A percentile compares a stretch with the other conserved stretches of the same genome.
Evolutionary conservation across 2,113 vertebrate species (phyloP).

Genomic region (Mormyrus iriodes): DNA sequence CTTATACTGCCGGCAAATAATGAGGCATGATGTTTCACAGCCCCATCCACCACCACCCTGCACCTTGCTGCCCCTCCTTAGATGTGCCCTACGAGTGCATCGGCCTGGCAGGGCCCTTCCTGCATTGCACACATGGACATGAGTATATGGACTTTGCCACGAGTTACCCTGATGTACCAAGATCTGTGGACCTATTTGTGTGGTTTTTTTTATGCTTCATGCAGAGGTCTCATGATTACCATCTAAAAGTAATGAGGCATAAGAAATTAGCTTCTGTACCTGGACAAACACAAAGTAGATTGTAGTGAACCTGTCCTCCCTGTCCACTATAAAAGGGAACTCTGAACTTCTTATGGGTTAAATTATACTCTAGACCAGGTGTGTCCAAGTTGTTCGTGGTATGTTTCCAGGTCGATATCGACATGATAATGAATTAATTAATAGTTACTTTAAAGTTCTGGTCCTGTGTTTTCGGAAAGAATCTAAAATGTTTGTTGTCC

Average conservation of each 20-base stretch:
- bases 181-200: background rate
- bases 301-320: background rate
- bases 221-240: background rate
- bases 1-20: background rate
- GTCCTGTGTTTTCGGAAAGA: background rate
- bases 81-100: background rate
- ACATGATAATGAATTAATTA: background rate
- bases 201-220: background rate
- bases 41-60: background rate
- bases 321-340: background rate
- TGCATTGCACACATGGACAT: background rate
- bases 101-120: background rate
- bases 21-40: background rate
- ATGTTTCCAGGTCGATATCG: background rate
- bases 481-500: background rate
- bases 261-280: background rate
- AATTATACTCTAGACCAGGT: background rate
- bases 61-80: background rate
- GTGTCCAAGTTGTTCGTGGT: background rate
- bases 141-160: background rate
- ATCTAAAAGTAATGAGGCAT: background rate
- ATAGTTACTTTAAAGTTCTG: background rate
- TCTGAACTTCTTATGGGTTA: background rate
- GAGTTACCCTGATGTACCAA: background rate
- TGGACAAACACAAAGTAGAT: background rate